Conservation (phyloP, 2,888 invertebrate species). For the Philereme vetulata region DNA sequence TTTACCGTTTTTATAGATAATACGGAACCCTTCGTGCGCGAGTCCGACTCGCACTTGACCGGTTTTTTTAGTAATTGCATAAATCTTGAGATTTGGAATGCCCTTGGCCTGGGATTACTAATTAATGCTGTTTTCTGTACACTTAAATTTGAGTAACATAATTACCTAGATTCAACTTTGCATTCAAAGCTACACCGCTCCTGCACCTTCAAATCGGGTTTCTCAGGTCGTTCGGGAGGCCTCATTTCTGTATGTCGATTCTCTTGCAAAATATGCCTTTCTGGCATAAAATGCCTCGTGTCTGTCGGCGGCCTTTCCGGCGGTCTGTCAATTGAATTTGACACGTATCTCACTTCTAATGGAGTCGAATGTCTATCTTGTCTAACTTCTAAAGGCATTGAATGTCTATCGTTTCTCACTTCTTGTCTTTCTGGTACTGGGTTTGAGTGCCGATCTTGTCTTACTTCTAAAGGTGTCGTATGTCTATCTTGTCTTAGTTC, state of each 20-base stretch:
- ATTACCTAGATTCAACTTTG: conserved; percentile 47
- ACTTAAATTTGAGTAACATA: too few relatives aligned
- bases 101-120: too few relatives aligned
- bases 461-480: conserved; percentile 12
- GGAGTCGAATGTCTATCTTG: conserved; percentile 27
- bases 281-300: conserved; percentile 23
- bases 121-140: too few relatives aligned
- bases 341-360: conserved; percentile 17
- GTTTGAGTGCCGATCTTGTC: conserved; percentile 34
- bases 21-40: too few relatives aligned
- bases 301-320: conserved; percentile 23
- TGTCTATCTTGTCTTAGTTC: conserved; percentile 35
- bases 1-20: too few relatives aligned
- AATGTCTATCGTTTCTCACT: conserved; percentile 22
- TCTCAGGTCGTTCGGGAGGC: conserved; percentile 54
- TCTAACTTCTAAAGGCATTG: conserved; percentile 27
- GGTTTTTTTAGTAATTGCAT: too few relatives aligned
- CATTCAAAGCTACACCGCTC: conserved; percentile 49
- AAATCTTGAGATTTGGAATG: too few relatives aligned
- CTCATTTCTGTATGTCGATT: conserved; percentile 49
- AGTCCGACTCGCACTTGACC: too few relatives aligned
- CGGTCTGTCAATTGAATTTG: conserved; percentile 13
- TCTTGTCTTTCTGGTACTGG: conserved; percentile 23
- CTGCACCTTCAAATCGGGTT: conserved; percentile 47
- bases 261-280: conserved; percentile 33